A percentile compares a stretch with the other conserved stretches of the same genome.
phyloP scores from a whole-genome alignment of 23 tunicate genomes.

The Botrylloides violaceus region DNA sequence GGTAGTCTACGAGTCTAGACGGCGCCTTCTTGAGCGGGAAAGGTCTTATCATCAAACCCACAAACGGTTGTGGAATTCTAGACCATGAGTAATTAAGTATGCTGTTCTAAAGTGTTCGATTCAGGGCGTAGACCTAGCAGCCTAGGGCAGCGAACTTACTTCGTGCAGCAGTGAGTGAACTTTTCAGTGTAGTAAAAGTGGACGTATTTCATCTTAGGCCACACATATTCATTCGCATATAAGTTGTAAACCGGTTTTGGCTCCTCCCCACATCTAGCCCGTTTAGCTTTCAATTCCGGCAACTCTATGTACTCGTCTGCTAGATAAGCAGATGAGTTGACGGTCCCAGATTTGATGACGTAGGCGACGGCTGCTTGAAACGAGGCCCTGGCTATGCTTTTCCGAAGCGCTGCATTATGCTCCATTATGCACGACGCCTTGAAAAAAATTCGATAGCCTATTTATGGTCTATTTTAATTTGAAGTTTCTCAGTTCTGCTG shows the following conservation, averaged over 20 bases:
- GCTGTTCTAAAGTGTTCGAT: too few species aligned
- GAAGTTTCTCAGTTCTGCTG: neutral
- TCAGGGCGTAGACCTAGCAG: neutral
- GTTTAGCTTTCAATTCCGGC: neutral
- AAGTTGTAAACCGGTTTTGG: neutral
- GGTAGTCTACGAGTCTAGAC: too few species aligned
- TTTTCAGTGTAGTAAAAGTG: slow-evolving; percentile 8
- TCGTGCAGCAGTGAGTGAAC: neutral
- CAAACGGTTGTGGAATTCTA: too few species aligned
- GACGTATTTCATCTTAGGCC: slow-evolving; percentile 10
- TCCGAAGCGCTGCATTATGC: neutral
- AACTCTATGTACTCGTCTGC: neutral
- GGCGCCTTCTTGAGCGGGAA: too few species aligned
- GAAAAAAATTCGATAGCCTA: neutral
- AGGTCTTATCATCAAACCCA: too few species aligned
- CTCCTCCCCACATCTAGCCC: neutral
- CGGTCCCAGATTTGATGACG: neutral
- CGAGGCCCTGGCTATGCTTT: neutral
- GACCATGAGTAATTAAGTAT: too few species aligned
- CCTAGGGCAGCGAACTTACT: neutral
- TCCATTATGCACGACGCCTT: slow-evolving; percentile 6
- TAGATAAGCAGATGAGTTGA: neutral
- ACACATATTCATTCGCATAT: neutral
- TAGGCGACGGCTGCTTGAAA: neutral
- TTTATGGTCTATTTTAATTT: neutral